phyloP scores from a whole-genome alignment of 2,888 invertebrate species.

The Xanthia togata region DNA sequence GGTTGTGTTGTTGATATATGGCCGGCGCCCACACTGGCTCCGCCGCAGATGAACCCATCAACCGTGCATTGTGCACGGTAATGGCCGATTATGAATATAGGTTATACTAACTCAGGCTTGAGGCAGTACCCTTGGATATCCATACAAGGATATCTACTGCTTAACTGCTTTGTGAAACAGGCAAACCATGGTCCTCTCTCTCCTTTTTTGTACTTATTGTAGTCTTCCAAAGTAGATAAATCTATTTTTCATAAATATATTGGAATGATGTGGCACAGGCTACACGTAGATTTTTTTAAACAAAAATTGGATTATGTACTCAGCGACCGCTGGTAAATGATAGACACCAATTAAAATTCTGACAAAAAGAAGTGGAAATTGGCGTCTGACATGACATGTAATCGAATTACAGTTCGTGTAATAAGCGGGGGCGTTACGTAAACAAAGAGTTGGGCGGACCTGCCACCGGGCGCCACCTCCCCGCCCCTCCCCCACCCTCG shows the following conservation, averaged over 20 bases:
- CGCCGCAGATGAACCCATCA: slow-evolving; percentile 64
- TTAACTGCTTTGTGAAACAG: slow-evolving; percentile 8
- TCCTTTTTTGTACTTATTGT: neutral
- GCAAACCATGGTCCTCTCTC: neutral
- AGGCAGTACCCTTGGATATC: slow-evolving; percentile 31
- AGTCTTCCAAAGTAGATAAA: neutral
- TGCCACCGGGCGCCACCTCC: slow-evolving; percentile 83
- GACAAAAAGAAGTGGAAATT: slow-evolving; percentile 37
- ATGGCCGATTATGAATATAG: slow-evolving; percentile 75
- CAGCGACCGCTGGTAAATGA: neutral
- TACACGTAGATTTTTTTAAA: neutral
- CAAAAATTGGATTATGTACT: neutral
- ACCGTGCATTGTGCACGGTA: slow-evolving; percentile 72
- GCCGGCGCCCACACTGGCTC: slow-evolving; percentile 78
- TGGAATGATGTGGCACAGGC: too few relatives aligned
- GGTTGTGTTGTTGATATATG: slow-evolving; percentile 73
- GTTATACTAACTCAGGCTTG: slow-evolving; percentile 68
- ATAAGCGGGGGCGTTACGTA: slow-evolving; percentile 88
- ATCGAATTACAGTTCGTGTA: slow-evolving; percentile 81
- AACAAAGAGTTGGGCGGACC: slow-evolving; percentile 89
- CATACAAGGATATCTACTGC: slow-evolving; percentile 15
- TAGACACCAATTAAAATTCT: slow-evolving; percentile 1
- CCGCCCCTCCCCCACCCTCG: slow-evolving; percentile 72
- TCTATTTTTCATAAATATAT: neutral
- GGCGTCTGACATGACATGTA: slow-evolving; percentile 53